Base-by-base conservation (phyloP, 2,888 invertebrate species). In the Xanthorhoe spadicearia region DNA sequence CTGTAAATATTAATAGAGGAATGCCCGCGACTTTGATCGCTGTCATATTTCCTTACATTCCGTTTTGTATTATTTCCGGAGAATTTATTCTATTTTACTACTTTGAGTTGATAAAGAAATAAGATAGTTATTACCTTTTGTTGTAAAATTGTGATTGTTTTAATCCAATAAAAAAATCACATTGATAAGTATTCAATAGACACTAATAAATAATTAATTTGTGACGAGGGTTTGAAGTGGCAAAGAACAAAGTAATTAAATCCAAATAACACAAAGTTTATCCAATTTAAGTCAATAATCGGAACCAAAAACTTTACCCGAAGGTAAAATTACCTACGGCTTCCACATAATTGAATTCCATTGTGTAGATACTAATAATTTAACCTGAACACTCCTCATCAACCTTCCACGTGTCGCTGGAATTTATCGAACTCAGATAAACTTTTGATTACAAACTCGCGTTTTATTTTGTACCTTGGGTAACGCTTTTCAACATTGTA, bases 391-490 rank as follows among this genome's bases (percentile, higher is more conserved):
- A 61, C 64, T 69, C 69, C 72, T 66, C 53, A 38, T 68, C 65
- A 70, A 55, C 59, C 50, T 53, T 61, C 51, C 56, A 59, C 59
- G 63, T 69, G 68, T 69, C 69, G 56, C 64, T 66, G 69, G 65
- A 68, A 67, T 70, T 70, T 61, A 65, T 53, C 52, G 57, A 68
- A 69, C 60, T 61, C 57, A 7, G 17, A n/a, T 15, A 38, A 73
- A 73, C 62, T 73, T 73, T 71, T 73, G 68, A 71, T 71, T 68
- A 65, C 56, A 53, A 19, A 13, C 53, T 59, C 64, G 52, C 52
- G 55, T 59, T 60, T 69, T 66, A 69, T 67, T 66, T 61, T 46
- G 32, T 7, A 32, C 32, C 32, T 32, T 32, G 32, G 32, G 32
- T 32, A n/a, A 6, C 32, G 32, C 32, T 32, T 2, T 32, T 32